Evolutionary conservation across 2,797 vertebrate species (phyloP).

Genomic region (Percopsis omiscomaycus): DNA sequence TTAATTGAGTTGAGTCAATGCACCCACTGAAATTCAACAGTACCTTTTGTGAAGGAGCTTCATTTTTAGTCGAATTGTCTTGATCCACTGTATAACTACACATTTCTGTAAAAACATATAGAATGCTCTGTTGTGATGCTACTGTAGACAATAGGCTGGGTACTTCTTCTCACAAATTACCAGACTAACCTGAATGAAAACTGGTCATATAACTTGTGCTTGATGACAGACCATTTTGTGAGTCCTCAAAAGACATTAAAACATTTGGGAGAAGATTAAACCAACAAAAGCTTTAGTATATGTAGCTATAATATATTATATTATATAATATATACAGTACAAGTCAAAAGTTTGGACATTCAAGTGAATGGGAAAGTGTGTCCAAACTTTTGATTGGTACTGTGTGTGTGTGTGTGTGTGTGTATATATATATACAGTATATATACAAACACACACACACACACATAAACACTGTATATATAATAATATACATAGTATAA

Average conservation of each 20-base stretch:
- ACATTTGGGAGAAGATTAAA: not conserved
- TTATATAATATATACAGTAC: not conserved
- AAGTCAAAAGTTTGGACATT: too few species aligned
- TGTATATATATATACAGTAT: too few species aligned
- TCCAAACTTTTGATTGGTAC: too few species aligned
- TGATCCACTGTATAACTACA: slow-evolving; percentile 11
- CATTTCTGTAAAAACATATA: slow-evolving; percentile 18
- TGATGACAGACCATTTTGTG: not conserved
- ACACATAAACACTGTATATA: too few species aligned
- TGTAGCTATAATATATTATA: not conserved
- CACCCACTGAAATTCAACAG: slow-evolving; percentile 1
- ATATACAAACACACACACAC: too few species aligned
- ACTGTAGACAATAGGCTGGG: not conserved
- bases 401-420: too few species aligned
- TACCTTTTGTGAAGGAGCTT: slow-evolving; percentile 26
- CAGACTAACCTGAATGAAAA: not conserved
- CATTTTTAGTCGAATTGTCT: not conserved
- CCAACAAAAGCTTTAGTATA: not conserved
- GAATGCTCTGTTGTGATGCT: not conserved
- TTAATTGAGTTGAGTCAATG: not conserved
- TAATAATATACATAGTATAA: too few species aligned
- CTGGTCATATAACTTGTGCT: accelerated
- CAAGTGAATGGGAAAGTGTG: too few species aligned
- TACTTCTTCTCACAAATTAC: slow-evolving; percentile 11
- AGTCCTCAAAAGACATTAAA: slow-evolving; percentile 10